Conservation (phyloP, 2,113 vertebrate genomes). For the Neomonachus schauinslandi region DNA sequence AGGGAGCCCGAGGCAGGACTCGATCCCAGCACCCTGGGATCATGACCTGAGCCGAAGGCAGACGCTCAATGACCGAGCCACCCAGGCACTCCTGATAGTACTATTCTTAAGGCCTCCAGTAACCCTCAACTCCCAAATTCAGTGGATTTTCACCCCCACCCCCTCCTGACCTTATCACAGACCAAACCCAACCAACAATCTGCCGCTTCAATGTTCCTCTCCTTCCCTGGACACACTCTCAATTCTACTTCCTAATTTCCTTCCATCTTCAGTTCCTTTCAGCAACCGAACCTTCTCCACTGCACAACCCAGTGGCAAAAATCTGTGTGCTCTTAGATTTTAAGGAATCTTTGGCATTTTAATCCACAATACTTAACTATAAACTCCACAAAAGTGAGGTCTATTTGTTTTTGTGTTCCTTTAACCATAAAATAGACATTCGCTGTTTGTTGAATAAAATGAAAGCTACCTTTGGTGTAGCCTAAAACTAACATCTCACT, state of each 20-base stretch:
- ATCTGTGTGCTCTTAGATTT: background rate
- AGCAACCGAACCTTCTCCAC: background rate
- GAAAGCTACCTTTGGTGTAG: background rate
- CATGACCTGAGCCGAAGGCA: background rate
- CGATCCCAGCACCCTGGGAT: background rate
- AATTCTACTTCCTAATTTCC: background rate
- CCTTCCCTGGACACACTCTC: background rate
- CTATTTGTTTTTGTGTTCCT: background rate
- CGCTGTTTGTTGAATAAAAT: background rate
- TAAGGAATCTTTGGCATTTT: slow-evolving; percentile 29
- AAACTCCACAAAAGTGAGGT: background rate
- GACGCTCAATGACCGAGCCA: background rate
- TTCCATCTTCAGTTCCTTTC: background rate
- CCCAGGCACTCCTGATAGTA: background rate
- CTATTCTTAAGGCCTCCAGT: background rate
- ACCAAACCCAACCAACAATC: background rate
- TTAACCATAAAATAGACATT: background rate
- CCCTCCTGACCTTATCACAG: background rate
- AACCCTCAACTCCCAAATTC: background rate
- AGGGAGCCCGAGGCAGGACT: too few relatives aligned
- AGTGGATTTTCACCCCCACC: background rate
- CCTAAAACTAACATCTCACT: slow-evolving; percentile 24
- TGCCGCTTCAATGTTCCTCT: background rate
- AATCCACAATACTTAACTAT: background rate
- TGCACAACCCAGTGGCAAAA: slow-evolving; percentile 1